A percentile compares a stretch with the other conserved stretches of the same genome.
Evolutionary conservation across 1,140 invertebrate genomes (phyloP).

Genomic region (Physella acuta): DNA sequence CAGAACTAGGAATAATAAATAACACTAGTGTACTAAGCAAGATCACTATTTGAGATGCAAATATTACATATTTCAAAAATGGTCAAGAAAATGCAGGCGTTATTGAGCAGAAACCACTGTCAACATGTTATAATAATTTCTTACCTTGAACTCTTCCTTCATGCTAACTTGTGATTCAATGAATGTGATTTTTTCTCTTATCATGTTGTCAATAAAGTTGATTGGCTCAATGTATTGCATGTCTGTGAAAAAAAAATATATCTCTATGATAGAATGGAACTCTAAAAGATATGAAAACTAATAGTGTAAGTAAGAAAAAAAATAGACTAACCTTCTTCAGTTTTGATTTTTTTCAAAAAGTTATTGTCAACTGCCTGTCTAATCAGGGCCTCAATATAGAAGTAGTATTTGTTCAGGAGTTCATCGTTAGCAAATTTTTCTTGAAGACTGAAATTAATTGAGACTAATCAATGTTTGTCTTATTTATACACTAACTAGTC

Average conservation of each 20-base stretch:
- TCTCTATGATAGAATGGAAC: too few species aligned
- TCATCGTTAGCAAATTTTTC: constrained; percentile 7
- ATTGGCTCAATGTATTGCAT: constrained; percentile 1
- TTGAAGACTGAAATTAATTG: background rate
- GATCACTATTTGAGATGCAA: background rate
- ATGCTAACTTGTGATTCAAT: constrained; percentile 12
- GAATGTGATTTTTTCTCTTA: constrained; percentile 5
- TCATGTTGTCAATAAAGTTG: background rate
- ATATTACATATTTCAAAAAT: background rate
- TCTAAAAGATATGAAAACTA: too few species aligned
- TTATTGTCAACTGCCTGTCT: background rate
- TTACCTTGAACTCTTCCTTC: constrained; percentile 23
- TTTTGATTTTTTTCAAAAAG: constrained; percentile 11
- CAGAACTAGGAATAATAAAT: background rate
- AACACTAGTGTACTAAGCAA: too few species aligned
- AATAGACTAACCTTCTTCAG: constrained; percentile 1
- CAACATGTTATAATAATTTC: background rate
- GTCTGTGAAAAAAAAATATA: constrained; percentile 5
- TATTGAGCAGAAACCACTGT: background rate
- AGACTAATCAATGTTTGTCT: too few species aligned
- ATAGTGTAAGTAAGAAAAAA: too few species aligned
- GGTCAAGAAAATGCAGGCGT: background rate
- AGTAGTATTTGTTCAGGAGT: background rate
- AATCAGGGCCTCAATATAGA: constrained; percentile 11
- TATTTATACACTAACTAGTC: background rate